Base-by-base conservation (phyloP, 2,797 vertebrate genomes). In the Spinibarbus caldwelli region DNA sequence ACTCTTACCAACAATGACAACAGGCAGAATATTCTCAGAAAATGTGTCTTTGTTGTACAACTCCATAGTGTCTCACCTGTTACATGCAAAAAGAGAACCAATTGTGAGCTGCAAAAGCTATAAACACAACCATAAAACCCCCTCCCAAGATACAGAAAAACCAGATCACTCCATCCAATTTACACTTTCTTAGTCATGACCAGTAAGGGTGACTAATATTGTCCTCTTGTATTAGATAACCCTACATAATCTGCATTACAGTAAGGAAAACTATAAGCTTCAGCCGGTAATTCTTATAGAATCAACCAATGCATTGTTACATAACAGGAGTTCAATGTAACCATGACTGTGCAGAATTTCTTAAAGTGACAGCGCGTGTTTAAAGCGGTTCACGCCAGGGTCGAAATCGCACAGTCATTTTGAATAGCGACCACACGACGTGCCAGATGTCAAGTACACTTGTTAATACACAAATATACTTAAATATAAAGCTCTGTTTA, bases 1-100 rank as follows among this genome's bases (percentile, higher is more conserved):
- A 31, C 38, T 85, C 93, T 94, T 91, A 95, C 95, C 95, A 15
- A 96, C 93, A 72, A 96, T 91, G 26, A 96, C 94, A 49, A 94
- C 94, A 31, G 95, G 95, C 8, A 95, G 62, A 36, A 93, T 70
- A 54, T 95, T 93, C 36, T 90, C 91, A 0, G 89, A 83, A 31
- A 88, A 6, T 1, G 72, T 66, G 14, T 91, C 93, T 90, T 92
- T 92, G 38, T 92, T 86, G 0, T 87, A 86, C 82, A 92, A 89
- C 77, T 95, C 93, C 95, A 96, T 91, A 34, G 23, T 49, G 54
- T 23, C 43, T 47, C 75, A 29, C 66, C 89, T 89, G 73, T 70
- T 87, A 92, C 82, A 78, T 59, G 10, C 1, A 79, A 87, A 57
- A 83, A 19, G 23, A 80, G 14, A n/a, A 41, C 23, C 11, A 78